Evolutionary conservation across 2,113 vertebrate species (phyloP).

Genomic region (Nothobranchius furzeri): DNA sequence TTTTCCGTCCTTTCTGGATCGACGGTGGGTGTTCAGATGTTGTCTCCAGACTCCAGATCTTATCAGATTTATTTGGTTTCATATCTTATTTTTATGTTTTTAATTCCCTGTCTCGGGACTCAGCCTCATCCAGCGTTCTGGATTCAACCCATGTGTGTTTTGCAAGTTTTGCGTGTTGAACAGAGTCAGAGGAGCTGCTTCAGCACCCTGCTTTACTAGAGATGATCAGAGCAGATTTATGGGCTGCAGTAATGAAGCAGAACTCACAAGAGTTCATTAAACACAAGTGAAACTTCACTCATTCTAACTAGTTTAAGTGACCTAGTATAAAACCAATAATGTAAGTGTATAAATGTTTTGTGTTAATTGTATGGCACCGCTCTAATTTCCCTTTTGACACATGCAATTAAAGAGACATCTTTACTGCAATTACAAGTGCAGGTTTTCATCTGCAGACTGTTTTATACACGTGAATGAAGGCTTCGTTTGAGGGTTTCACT

Average conservation of each 20-base stretch:
- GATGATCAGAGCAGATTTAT: conserved; percentile 2
- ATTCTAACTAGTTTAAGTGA: conserved; percentile 21
- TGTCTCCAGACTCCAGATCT: conserved; percentile 41
- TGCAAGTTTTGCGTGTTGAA: conserved; percentile 26
- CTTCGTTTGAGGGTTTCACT: conserved; percentile 55
- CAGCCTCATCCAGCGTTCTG: conserved; percentile 48
- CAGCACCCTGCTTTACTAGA: conserved; percentile 29
- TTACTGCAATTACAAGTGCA: conserved; percentile 21
- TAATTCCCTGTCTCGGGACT: conserved; percentile 50
- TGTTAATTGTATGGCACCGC: conserved; percentile 28
- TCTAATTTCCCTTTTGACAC: conserved; percentile 48
- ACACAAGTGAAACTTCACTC: background rate
- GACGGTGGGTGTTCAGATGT: conserved; percentile 18
- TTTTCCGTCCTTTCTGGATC: conserved; percentile 37
- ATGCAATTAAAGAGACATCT: conserved; percentile 51
- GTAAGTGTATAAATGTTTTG: conserved; percentile 20
- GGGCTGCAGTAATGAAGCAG: background rate
- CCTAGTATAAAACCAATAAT: conserved; percentile 19
- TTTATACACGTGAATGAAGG: conserved; percentile 46
- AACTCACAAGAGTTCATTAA: background rate
- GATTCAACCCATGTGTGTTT: conserved; percentile 46
- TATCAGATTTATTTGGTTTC: conserved; percentile 58
- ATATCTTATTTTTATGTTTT: conserved; percentile 54
- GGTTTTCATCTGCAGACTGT: conserved; percentile 33
- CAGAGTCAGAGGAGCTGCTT: conserved; percentile 41